Evolutionary conservation across 2,888 invertebrate genomes (phyloP).

Genomic region (Ptychoptera contaminata): DNA sequence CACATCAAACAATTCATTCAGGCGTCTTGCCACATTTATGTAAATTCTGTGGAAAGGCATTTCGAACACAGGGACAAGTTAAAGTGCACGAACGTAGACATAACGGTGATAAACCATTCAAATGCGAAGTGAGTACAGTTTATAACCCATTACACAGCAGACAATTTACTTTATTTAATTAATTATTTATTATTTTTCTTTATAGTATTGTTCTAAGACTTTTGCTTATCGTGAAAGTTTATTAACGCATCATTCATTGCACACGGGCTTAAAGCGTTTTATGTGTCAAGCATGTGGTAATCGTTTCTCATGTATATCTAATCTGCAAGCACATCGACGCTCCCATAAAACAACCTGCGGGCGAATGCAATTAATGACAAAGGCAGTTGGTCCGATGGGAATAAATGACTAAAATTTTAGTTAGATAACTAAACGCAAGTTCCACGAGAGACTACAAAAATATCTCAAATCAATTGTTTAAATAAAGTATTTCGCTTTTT

Average conservation of each 20-base stretch:
- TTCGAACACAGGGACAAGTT: conserved; percentile 25
- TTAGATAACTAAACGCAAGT: too few relatives aligned
- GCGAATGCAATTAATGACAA: conserved; percentile 23
- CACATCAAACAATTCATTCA: conserved; percentile 31
- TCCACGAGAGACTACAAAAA: too few relatives aligned
- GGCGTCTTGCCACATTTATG: conserved; percentile 21
- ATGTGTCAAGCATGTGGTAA: conserved; percentile 34
- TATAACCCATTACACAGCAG: too few relatives aligned
- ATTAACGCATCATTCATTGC: conserved; percentile 34
- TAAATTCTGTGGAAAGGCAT: conserved; percentile 24
- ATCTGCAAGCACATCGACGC: conserved; percentile 34
- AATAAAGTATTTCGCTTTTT: too few relatives aligned
- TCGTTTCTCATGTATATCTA: conserved; percentile 36
- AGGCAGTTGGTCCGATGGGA: conserved; percentile 16
- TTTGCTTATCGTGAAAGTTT: conserved; percentile 36
- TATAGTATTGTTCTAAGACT: conserved; percentile 27
- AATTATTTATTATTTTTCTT: conserved; percentile 3
- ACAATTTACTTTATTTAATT: not conserved
- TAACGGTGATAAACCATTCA: conserved; percentile 34
- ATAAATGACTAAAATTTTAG: not conserved
- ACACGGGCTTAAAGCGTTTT: conserved; percentile 35
- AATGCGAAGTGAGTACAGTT: conserved; percentile 31
- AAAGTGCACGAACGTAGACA: conserved; percentile 30
- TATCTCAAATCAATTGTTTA: too few relatives aligned
- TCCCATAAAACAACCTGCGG: conserved; percentile 33